Conservation (phyloP, 2,888 invertebrate genomes). For the Zhuqinia jingwanae region DNA sequence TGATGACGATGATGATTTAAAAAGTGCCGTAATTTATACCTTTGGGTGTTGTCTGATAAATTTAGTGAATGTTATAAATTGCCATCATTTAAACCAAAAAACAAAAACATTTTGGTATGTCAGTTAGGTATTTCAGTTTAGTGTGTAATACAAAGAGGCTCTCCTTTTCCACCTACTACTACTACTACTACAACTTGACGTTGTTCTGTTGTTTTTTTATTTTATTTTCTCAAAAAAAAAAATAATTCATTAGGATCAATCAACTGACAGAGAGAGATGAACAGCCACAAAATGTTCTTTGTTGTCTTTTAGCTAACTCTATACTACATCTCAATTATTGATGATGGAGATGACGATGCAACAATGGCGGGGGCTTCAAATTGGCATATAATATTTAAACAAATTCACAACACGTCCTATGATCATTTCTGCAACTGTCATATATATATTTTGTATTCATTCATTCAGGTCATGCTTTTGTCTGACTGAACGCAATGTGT, state of each 20-base stretch:
- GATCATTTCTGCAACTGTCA: conserved; percentile 21
- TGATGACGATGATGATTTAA: conserved; percentile 67
- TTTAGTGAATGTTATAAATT: conserved; percentile 57
- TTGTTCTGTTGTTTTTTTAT: neutral
- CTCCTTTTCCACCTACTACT: conserved; percentile 33
- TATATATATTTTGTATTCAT: neutral
- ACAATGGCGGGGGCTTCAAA: neutral
- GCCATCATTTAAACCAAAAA: conserved; percentile 43
- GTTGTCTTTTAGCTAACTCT: neutral
- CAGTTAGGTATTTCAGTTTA: neutral
- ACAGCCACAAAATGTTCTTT: no score
- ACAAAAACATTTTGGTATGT: neutral
- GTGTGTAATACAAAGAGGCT: neutral
- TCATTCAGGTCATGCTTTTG: conserved; percentile 11
- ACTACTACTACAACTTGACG: no score
- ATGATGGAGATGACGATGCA: neutral
- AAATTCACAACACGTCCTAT: neutral
- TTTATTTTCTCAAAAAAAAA: no score
- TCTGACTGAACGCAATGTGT: neutral
- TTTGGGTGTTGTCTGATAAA: conserved; percentile 69
- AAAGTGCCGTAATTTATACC: conserved; percentile 72
- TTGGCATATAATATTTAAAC: neutral
- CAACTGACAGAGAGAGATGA: neutral
- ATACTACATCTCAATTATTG: conserved; percentile 3
- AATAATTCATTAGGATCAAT: conserved; percentile 18